Conservation (phyloP, 2,113 vertebrate species). For the Clarias batrachus region DNA sequence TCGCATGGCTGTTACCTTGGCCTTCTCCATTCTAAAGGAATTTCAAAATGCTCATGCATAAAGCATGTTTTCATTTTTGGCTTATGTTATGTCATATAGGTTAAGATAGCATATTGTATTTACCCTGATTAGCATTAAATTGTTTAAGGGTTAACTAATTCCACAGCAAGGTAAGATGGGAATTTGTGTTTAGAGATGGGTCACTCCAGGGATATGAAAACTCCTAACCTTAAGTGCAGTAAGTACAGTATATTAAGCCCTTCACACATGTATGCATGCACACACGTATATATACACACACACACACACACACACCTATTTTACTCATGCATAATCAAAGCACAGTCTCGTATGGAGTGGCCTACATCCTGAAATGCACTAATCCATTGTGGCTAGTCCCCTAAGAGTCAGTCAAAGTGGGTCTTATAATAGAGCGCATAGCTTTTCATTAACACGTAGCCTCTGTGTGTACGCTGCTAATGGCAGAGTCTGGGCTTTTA, state of each 20-base stretch:
- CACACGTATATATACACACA: slow-evolving; percentile 39
- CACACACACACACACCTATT: slow-evolving; percentile 60
- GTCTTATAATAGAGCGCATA: slow-evolving; percentile 70
- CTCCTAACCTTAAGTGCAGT: slow-evolving; percentile 58
- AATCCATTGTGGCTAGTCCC: slow-evolving; percentile 66
- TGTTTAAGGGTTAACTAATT: slow-evolving; percentile 53
- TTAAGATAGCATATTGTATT: neutral
- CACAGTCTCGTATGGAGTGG: slow-evolving; percentile 67
- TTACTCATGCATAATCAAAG: slow-evolving; percentile 74
- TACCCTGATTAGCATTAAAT: slow-evolving; percentile 6
- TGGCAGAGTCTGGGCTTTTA: slow-evolving; percentile 53
- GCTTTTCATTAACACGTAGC: slow-evolving; percentile 68
- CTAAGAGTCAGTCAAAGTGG: slow-evolving; percentile 61
- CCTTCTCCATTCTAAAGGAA: too few relatives aligned
- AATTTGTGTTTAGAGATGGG: slow-evolving; percentile 52
- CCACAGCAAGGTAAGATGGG: slow-evolving; percentile 46
- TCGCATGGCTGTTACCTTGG: too few relatives aligned
- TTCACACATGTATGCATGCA: slow-evolving; percentile 38
- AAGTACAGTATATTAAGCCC: slow-evolving; percentile 49
- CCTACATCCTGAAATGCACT: slow-evolving; percentile 71
- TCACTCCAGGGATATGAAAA: slow-evolving; percentile 52
- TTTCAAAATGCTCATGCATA: too few relatives aligned
- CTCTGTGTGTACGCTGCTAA: slow-evolving; percentile 45
- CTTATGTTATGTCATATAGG: neutral
- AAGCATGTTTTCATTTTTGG: neutral